phyloP scores from a whole-genome alignment of 1,140 invertebrate species.

The Bombus fervidus region DNA sequence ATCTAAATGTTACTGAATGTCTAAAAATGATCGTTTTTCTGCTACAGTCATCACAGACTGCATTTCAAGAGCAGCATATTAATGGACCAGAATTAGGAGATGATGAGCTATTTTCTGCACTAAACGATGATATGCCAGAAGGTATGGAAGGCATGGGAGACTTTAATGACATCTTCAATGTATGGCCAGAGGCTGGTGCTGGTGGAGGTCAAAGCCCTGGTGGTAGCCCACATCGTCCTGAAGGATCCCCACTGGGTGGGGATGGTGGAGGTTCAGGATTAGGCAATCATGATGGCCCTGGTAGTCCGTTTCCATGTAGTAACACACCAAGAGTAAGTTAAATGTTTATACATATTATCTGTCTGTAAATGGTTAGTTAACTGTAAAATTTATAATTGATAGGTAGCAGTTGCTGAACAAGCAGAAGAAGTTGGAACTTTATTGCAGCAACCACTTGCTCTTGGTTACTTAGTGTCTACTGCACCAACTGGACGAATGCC shows the following conservation, averaged over 20 bases:
- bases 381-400: slow-evolving; percentile 48
- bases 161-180: slow-evolving; percentile 88
- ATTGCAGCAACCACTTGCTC: slow-evolving; percentile 97
- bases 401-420: slow-evolving; percentile 80
- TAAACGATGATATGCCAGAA: slow-evolving; percentile 89
- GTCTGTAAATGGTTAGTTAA: not conserved
- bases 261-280: slow-evolving; percentile 84
- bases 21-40: slow-evolving; percentile 28
- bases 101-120: slow-evolving; percentile 88
- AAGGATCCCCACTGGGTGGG: slow-evolving; percentile 84
- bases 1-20: not conserved
- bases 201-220: slow-evolving; percentile 85
- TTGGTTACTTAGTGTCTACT: slow-evolving; percentile 98
- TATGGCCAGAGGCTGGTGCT: slow-evolving; percentile 86
- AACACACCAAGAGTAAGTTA: slow-evolving; percentile 81
- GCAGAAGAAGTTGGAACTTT: slow-evolving; percentile 92
- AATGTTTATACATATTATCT: not conserved
- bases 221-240: slow-evolving; percentile 84
- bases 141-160: slow-evolving; percentile 89
- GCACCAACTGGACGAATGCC: slow-evolving; percentile 97
- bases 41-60: slow-evolving; percentile 91
- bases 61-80: slow-evolving; percentile 92
- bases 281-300: slow-evolving; percentile 82
- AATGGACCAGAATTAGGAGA: slow-evolving; percentile 89
- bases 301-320: slow-evolving; percentile 85